Percentiles rank a stretch among this genome's conserved stretches.
These are phyloP conservation scores for Hiodon tergisus DNA, from an alignment of 2,113 vertebrate species.

Conservation along the genomic window DNA sequence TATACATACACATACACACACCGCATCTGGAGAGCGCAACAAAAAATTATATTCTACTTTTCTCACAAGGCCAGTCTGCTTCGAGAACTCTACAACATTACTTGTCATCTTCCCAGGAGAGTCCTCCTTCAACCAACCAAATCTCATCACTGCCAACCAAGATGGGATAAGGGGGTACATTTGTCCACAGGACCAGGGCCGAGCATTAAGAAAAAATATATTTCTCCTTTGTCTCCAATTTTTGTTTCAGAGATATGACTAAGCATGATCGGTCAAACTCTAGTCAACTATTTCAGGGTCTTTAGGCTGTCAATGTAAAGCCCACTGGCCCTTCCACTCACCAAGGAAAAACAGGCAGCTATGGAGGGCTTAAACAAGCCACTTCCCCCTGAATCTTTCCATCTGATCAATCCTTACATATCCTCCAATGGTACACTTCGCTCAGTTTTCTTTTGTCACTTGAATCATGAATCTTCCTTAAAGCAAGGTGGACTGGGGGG, in stretches of 20 bases:
- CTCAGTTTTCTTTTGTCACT: neutral
- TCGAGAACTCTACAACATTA: conserved; percentile 34
- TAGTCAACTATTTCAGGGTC: neutral
- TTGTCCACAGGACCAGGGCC: neutral
- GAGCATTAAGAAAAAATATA: neutral
- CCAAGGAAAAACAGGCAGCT: neutral
- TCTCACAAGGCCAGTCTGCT: conserved; percentile 34
- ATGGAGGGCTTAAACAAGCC: neutral
- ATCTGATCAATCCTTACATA: neutral
- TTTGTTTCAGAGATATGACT: neutral
- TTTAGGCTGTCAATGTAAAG: neutral
- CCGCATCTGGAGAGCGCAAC: neutral
- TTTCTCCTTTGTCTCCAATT: neutral
- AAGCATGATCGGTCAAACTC: neutral
- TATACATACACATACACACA: neutral
- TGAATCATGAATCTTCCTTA: neutral
- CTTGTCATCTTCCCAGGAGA: conserved; percentile 28
- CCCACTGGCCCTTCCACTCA: neutral
- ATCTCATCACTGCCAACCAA: conserved; percentile 32
- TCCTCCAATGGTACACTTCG: neutral
- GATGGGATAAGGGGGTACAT: conserved; percentile 18
- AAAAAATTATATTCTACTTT: conserved; percentile 40
- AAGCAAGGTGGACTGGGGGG: conserved; percentile 26
- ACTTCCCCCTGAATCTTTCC: neutral
- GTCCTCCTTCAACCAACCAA: conserved; percentile 39